A percentile compares a stretch with the other conserved stretches of the same genome.
These are phyloP conservation scores for Bos taurus DNA, from an alignment of 2,113 vertebrate species.

Conservation along the genomic window DNA sequence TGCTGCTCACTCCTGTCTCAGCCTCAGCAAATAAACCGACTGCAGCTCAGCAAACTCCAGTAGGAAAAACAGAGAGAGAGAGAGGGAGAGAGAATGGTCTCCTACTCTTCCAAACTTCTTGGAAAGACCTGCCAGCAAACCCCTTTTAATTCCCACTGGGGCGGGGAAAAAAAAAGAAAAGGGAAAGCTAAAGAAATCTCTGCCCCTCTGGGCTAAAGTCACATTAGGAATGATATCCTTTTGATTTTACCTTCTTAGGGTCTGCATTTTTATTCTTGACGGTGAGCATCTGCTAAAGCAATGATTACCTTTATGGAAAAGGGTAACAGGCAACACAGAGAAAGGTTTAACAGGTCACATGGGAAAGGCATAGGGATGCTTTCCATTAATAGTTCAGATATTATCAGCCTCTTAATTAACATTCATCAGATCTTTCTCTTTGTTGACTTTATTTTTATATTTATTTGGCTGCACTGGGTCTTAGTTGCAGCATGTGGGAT, in stretches of 20 bases:
- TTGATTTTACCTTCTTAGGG: neutral
- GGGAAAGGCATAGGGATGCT: neutral
- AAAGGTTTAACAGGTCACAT: neutral
- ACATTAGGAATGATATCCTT: neutral
- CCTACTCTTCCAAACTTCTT: neutral
- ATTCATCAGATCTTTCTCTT: neutral
- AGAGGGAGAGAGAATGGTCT: neutral
- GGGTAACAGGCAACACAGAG: neutral
- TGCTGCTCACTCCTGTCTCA: neutral
- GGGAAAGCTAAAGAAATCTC: neutral
- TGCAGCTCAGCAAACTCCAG: neutral
- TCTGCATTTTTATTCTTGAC: neutral
- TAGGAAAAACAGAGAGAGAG: neutral
- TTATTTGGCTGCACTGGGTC: neutral
- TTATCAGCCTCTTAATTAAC: neutral
- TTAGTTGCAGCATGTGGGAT: neutral
- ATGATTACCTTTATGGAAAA: neutral
- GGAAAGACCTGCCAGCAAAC: neutral
- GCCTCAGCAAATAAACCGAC: neutral
- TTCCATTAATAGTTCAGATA: neutral
- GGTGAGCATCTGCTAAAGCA: neutral
- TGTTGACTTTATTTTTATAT: neutral
- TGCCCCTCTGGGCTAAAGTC: neutral
- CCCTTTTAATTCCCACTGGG: neutral
- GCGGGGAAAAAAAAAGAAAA: rapidly evolving